A percentile compares a stretch with the other conserved stretches of the same genome.
Evolutionary conservation across 2,797 vertebrate genomes (phyloP).

Genomic region (Poecilia picta): DNA sequence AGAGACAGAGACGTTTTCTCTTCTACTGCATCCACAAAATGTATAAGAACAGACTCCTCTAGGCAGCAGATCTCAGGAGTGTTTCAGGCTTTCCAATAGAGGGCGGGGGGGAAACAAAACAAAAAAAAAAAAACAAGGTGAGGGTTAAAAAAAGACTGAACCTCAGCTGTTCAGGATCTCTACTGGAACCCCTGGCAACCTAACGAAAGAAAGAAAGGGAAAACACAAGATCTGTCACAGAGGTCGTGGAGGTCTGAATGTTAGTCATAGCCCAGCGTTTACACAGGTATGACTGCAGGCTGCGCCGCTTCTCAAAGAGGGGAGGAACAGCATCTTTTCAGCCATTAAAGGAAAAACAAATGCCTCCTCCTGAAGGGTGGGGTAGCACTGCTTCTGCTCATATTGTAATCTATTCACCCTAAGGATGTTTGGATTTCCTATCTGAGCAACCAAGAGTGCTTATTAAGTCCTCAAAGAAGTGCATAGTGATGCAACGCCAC

Average conservation of each 20-base stretch:
- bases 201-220: slow-evolving; percentile 19
- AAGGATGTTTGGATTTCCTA: slow-evolving; percentile 72
- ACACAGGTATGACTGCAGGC: slow-evolving; percentile 68
- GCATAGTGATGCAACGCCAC: slow-evolving; percentile 69
- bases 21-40: slow-evolving; percentile 51
- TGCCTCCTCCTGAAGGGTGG: slow-evolving; percentile 50
- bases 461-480: slow-evolving; percentile 25
- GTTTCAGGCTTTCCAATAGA: slow-evolving; percentile 41
- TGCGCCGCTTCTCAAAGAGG: slow-evolving; percentile 45
- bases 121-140: slow-evolving; percentile 5
- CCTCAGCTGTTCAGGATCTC: slow-evolving; percentile 71
- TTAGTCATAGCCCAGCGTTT: slow-evolving; percentile 59
- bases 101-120: neutral
- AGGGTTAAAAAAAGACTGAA: slow-evolving; percentile 62
- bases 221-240: slow-evolving; percentile 54
- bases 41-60: slow-evolving; percentile 67
- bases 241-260: slow-evolving; percentile 65
- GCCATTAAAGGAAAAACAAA: slow-evolving; percentile 73
- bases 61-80: slow-evolving; percentile 72
- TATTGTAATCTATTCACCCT: slow-evolving; percentile 66
- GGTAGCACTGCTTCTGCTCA: slow-evolving; percentile 42
- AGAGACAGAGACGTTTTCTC: slow-evolving; percentile 38
- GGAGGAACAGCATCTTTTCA: slow-evolving; percentile 69
- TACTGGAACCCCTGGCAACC: slow-evolving; percentile 66
- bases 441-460: slow-evolving; percentile 54